These are phyloP conservation scores for Harpagifer antarcticus DNA, from an alignment of 2,797 vertebrate species.

Conservation along the genomic window DNA sequence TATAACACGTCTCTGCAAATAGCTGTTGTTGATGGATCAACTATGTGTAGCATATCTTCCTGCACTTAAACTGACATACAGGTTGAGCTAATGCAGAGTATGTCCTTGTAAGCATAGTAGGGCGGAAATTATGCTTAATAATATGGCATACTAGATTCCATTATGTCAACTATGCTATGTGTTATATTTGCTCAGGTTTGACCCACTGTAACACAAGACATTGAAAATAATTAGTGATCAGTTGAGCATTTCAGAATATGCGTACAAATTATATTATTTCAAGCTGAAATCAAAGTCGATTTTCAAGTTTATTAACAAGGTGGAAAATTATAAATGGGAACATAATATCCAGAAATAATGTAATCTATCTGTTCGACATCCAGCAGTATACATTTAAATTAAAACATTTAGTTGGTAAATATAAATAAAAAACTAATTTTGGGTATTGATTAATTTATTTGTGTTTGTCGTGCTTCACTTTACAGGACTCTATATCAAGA, in stretches of 20 bases:
- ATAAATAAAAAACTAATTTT: background rate
- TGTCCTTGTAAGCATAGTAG: background rate
- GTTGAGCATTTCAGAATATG: background rate
- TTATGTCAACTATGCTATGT: background rate
- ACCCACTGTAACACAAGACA: background rate
- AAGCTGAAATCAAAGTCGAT: background rate
- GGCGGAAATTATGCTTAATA: background rate
- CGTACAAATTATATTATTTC: background rate
- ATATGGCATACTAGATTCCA: background rate
- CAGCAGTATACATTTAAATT: background rate
- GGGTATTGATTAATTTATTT: background rate
- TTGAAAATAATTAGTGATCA: background rate
- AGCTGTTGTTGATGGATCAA: background rate
- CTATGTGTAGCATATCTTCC: background rate
- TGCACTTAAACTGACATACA: background rate
- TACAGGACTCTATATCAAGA: background rate
- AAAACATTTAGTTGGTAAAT: background rate
- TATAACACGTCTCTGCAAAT: background rate
- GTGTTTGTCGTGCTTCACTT: background rate
- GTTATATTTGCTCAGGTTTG: background rate
- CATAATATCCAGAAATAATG: background rate
- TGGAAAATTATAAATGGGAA: background rate
- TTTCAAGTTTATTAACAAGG: background rate
- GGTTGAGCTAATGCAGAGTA: background rate
- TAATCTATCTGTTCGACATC: background rate